Base-by-base conservation (phyloP, 2,797 vertebrate genomes). In the Anguilla marmorata region DNA sequence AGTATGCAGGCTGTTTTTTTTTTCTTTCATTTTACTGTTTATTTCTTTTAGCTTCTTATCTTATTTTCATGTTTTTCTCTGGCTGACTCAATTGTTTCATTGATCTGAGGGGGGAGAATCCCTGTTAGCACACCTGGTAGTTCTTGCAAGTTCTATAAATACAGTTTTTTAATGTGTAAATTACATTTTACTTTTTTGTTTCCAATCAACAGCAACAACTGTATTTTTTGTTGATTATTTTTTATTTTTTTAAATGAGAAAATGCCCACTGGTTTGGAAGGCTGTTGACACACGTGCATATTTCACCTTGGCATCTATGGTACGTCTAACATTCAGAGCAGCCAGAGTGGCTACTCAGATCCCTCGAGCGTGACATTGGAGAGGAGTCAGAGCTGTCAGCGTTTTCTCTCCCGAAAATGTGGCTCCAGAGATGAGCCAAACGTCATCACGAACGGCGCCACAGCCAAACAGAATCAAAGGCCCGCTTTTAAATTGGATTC, bases 401-500 rank as follows among this genome's bases (percentile, higher is more conserved):
- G 5, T 37, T 37, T 79, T 11, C 2, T 74, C 37, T 74, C 72
- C 27, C 33, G 27, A 19, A 72, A 72, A 72, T 11, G 9, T 16
- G 16, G 72, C 27, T 16, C 74, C 74, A 79, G 33, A 79, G 37
- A 41, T 41, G 74, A 37, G 14, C 30, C 45, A n/a, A 58, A 58
- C 33, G 37, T 33, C 6, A 6, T 24, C 45, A 5, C 1, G 0
- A 24, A 56, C 45, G 41, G 80, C n/a, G 52, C 2, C 58, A 45
- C 24, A 41, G 79, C 14, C 48, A 33, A 87, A 30, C 45, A 14
- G 4, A 87, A 69, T 54, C 41, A 37, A 87, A 41, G 24, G 58
- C 48, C 33, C 50, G 30, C 9, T 16, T 37, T 56, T 14, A 45
- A 50, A 27, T 84, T 84, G 63, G 58, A 72, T 87, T 87, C 84